Evolutionary conservation across 2,797 vertebrate genomes (phyloP), one percentile per base, ranked within the genome.

Genomic region (Mallotus villosus): DNA sequence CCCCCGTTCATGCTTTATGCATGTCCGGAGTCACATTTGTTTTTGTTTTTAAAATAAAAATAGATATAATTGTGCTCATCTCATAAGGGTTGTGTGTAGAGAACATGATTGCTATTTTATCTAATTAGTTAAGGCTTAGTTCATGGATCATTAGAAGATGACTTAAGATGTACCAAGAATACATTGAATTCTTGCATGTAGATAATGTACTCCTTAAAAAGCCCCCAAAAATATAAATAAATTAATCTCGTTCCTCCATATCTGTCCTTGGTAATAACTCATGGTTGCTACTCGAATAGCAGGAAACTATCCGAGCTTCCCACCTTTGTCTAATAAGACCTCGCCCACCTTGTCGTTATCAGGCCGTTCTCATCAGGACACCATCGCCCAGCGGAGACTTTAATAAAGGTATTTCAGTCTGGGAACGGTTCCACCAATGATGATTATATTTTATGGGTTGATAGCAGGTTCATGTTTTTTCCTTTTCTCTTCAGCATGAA

Each of bases 391-490:
- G 53, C 58, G 7, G 41, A 25, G 70, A 65, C 76, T 81, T 82
- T 76, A 77, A 71, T 74, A 85, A 77, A 69, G 60, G 19, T 63
- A 17, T 72, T 73, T 81, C 72, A 64, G 61, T 77, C 73, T 85
- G 79, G 81, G 80, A 86, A 80, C 71, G 0, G 25, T 74, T 84
- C 78, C 77, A 81, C 71, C 62, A 82, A 60, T 84, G 81, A 90
- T 89, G 81, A 89, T 89, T 89, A 83, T 86, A 85, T 88, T 81
- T 74, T 80, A 84, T 78, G 76, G 76, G 11, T 65, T 25, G 74
- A 59, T 78, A 53, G 68, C 73, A 46, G 74, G 81, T 84, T 89
- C 76, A 81, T 78, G 76, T 85, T 89, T 81, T 87, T 53, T n/a
- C 19, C 17, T 53, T n/a, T 7, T 9, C 82, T 86, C 80, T 74